These are phyloP conservation scores for Teleogryllus occipitalis DNA, from an alignment of 1,140 invertebrate species.

Conservation along the genomic window DNA sequence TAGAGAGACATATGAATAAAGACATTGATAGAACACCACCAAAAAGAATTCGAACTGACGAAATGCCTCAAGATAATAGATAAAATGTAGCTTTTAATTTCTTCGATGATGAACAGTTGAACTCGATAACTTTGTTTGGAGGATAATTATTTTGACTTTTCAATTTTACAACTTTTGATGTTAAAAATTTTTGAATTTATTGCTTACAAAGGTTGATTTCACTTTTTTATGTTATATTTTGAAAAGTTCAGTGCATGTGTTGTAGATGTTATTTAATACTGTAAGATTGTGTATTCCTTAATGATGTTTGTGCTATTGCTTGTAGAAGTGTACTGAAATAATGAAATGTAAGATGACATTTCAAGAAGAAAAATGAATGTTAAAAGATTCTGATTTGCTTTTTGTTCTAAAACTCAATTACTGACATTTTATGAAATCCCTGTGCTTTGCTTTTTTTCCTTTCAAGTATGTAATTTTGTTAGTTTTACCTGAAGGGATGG, in stretches of 20 bases:
- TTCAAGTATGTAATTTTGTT: neutral
- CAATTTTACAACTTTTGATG: too few relatives aligned
- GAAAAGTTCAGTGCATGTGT: neutral
- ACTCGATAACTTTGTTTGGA: too few relatives aligned
- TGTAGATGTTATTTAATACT: neutral
- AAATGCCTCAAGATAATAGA: neutral
- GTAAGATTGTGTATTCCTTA: neutral
- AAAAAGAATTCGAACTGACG: slow-evolving; percentile 9
- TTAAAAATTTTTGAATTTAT: too few relatives aligned
- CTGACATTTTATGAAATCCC: neutral
- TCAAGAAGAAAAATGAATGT: neutral
- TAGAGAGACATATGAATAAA: slow-evolving; percentile 9
- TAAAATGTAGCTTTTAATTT: neutral
- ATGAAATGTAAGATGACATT: neutral
- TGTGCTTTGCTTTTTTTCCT: neutral
- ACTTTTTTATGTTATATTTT: too few relatives aligned
- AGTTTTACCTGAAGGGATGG: neutral
- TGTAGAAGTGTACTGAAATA: neutral
- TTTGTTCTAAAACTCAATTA: neutral
- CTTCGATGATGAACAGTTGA: too few relatives aligned
- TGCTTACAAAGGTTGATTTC: too few relatives aligned
- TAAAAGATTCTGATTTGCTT: neutral
- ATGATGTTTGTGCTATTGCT: neutral
- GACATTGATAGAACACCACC: slow-evolving; percentile 1
- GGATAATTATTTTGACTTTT: too few relatives aligned